Conservation (phyloP, 2,113 vertebrate species). For the Larimichthys crocea region DNA sequence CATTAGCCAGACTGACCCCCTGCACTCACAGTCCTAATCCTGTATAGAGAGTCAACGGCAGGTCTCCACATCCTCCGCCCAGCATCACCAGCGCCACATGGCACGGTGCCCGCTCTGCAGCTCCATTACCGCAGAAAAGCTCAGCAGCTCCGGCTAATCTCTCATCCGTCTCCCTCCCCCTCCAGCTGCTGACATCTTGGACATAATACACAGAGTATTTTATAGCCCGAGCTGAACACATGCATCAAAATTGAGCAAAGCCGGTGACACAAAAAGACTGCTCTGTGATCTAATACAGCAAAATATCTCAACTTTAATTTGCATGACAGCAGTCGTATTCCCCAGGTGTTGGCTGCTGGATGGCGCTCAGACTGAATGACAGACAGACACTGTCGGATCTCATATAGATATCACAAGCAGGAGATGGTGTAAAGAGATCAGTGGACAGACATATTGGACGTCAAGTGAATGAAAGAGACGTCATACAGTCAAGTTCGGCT, state of each 20-base stretch:
- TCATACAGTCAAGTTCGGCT: not conserved
- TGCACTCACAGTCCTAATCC: conserved; percentile 61
- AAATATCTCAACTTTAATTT: not conserved
- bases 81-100: conserved; percentile 46
- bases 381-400: conserved; percentile 29
- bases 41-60: conserved; percentile 11
- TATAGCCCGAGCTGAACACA: not conserved
- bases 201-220: not conserved
- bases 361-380: not conserved
- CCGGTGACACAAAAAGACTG: not conserved
- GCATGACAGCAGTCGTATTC: not conserved
- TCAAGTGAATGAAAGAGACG: conserved; percentile 4
- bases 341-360: not conserved
- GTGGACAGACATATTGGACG: not conserved
- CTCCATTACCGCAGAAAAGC: conserved; percentile 62
- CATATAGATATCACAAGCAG: conserved; percentile 10
- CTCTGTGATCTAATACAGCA: not conserved
- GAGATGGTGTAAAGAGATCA: conserved; percentile 25
- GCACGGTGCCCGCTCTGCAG: conserved; percentile 43
- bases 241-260: not conserved
- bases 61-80: conserved; percentile 43
- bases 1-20: conserved; percentile 60
- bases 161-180: conserved; percentile 37
- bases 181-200: conserved; percentile 24
- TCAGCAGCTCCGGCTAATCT: conserved; percentile 57